These are phyloP conservation scores for Cyphomyrus discorhynchus DNA, from an alignment of 2,113 vertebrate species.

Conservation along the genomic window DNA sequence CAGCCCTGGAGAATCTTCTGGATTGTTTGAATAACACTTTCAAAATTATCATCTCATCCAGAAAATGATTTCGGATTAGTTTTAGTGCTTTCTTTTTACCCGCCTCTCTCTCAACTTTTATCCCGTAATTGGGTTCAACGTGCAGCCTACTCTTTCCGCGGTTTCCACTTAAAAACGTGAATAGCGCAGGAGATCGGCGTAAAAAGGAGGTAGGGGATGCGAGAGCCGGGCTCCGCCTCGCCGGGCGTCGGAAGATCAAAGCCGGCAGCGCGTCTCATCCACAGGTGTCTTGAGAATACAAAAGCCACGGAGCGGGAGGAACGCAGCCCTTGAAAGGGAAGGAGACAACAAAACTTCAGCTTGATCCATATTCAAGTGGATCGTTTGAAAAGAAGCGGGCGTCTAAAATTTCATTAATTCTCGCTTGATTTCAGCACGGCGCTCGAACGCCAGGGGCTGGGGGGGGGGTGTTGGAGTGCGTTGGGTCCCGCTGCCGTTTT, in stretches of 20 bases:
- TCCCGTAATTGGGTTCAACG: neutral
- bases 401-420: conserved; percentile 10
- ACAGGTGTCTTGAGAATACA: conserved; percentile 15
- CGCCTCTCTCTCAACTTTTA: neutral
- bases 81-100: neutral
- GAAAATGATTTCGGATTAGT: neutral
- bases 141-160: neutral
- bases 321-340: neutral
- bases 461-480: neutral
- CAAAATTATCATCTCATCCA: neutral
- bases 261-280: neutral
- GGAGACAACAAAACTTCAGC: neutral
- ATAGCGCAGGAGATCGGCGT: neutral
- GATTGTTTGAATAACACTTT: neutral
- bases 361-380: conserved; percentile 17
- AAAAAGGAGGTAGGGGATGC: neutral
- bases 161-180: neutral
- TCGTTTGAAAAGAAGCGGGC: conserved; percentile 1
- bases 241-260: neutral
- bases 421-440: neutral
- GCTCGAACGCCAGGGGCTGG: neutral
- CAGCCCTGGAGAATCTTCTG: neutral
- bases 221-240: neutral
- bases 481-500: neutral
- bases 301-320: neutral